Evolutionary conservation across 2,113 vertebrate genomes (phyloP).

Genomic region (Ammodramus savannarum): DNA sequence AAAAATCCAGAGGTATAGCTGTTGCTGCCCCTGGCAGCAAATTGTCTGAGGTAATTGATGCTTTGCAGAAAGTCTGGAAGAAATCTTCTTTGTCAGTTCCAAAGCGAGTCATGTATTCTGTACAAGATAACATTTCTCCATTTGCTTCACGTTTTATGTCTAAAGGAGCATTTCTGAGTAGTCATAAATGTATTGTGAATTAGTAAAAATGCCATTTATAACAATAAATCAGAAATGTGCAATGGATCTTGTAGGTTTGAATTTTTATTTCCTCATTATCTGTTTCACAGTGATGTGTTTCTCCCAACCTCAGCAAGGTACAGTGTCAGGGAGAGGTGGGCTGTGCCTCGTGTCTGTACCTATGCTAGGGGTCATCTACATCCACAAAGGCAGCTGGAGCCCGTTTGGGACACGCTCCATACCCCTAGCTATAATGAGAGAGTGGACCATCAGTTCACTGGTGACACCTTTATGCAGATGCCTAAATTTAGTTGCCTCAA

Average conservation of each 20-base stretch:
- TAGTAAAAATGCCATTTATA: neutral
- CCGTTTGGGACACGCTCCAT: accelerated
- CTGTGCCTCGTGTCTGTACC: accelerated
- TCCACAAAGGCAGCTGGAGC: neutral
- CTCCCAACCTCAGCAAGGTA: neutral
- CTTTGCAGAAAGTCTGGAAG: slow-evolving; percentile 18
- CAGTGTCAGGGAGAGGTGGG: neutral
- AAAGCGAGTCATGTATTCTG: neutral
- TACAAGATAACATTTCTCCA: neutral
- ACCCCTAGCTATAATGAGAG: neutral
- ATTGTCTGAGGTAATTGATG: neutral
- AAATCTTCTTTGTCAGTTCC: neutral
- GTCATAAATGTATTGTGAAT: neutral
- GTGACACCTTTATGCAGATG: neutral
- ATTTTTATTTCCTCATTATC: neutral
- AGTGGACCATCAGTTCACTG: neutral
- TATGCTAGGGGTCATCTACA: neutral
- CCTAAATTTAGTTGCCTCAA: neutral
- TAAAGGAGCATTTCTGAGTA: neutral
- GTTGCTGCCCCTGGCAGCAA: neutral
- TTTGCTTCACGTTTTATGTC: neutral
- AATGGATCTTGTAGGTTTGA: neutral
- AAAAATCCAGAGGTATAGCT: neutral
- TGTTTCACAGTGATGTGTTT: neutral
- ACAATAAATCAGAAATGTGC: neutral